Conservation (phyloP, 2,888 invertebrate genomes). For the Lymantria monacha region DNA sequence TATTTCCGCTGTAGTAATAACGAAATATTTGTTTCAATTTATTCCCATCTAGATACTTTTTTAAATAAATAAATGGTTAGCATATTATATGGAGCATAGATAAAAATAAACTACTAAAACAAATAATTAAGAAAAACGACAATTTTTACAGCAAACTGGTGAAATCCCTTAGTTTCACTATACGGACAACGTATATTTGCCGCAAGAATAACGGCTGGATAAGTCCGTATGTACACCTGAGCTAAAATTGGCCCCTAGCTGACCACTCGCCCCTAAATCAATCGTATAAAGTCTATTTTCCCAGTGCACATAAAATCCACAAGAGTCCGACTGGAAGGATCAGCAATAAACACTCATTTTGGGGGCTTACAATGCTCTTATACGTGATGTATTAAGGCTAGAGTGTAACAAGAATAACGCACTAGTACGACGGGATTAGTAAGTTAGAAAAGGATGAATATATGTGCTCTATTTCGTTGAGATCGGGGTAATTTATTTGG, state of each 20-base stretch:
- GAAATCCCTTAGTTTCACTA: conserved; percentile 52
- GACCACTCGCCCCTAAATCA: conserved; percentile 38
- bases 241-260: conserved; percentile 34
- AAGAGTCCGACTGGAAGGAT: conserved; percentile 60
- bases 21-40: too few relatives aligned
- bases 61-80: too few relatives aligned
- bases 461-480: conserved; percentile 32
- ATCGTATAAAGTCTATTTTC: conserved; percentile 50
- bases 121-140: conserved; percentile 29
- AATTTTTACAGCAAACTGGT: conserved; percentile 29
- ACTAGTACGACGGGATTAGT: conserved; percentile 45
- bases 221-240: conserved; percentile 64
- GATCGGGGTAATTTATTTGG: conserved; percentile 46
- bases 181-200: conserved; percentile 48
- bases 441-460: conserved; percentile 44
- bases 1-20: too few relatives aligned
- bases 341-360: conserved; percentile 78
- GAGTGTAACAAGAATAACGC: conserved; percentile 57
- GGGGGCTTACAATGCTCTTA: conserved; percentile 64
- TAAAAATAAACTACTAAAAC: conserved; percentile 11
- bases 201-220: conserved; percentile 63
- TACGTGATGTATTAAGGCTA: conserved; percentile 64
- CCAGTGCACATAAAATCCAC: conserved; percentile 27
- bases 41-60: too few relatives aligned
- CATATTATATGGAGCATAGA: not conserved